phyloP scores from a whole-genome alignment of 2,113 vertebrate genomes.

The Sclerurus mexicanus region DNA sequence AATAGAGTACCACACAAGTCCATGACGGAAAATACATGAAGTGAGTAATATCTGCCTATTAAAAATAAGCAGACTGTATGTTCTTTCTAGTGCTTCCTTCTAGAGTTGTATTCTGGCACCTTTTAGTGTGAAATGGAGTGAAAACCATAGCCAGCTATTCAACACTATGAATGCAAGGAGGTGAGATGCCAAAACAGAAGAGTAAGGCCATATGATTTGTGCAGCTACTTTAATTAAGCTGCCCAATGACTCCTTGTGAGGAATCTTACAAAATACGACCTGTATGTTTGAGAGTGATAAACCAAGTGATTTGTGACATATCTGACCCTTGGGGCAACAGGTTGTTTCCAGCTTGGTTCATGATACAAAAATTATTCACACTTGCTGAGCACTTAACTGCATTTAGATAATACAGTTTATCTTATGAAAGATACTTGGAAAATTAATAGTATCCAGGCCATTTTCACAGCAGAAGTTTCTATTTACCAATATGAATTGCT shows the following conservation, averaged over 20 bases:
- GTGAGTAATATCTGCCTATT: neutral
- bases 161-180: neutral
- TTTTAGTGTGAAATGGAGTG: neutral
- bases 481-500: neutral
- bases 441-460: neutral
- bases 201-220: neutral
- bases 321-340: neutral
- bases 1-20: neutral
- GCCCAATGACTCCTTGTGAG: neutral
- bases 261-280: neutral
- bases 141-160: neutral
- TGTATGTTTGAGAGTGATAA: rapidly evolving
- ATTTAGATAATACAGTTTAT: neutral
- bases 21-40: neutral
- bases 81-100: neutral
- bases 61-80: neutral
- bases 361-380: neutral
- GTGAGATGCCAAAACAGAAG: neutral
- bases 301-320: neutral
- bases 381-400: neutral
- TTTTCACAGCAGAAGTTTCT: neutral
- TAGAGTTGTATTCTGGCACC: neutral
- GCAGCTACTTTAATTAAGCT: neutral
- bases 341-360: neutral
- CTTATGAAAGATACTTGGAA: neutral